Conservation (phyloP, 1,140 invertebrate species). For the Cryptotermes secundus region DNA sequence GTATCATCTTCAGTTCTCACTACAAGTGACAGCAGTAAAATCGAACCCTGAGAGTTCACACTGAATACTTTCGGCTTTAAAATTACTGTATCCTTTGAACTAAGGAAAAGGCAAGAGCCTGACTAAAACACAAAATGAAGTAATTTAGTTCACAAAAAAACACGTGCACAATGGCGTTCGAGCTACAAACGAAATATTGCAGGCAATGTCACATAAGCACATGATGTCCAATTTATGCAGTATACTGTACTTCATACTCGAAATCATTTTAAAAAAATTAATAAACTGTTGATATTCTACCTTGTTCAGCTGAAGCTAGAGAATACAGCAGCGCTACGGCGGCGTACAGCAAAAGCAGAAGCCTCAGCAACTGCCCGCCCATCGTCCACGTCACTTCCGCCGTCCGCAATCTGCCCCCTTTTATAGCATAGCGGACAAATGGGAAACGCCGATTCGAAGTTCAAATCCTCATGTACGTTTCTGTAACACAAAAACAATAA, state of each 20-base stretch:
- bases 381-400: slow-evolving; percentile 24
- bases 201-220: neutral
- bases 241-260: too few species aligned
- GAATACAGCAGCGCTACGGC: slow-evolving; percentile 16
- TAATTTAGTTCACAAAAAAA: neutral
- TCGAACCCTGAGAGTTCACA: too few species aligned
- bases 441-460: neutral
- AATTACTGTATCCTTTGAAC: too few species aligned
- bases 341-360: slow-evolving; percentile 21
- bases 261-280: neutral
- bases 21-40: too few species aligned
- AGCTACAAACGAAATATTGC: neutral
- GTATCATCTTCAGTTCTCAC: too few species aligned
- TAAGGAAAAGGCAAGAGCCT: too few species aligned
- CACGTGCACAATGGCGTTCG: neutral
- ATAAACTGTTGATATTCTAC: neutral
- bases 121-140: too few species aligned
- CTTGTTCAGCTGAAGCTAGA: slow-evolving; percentile 9
- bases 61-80: too few species aligned
- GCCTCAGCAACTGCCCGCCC: slow-evolving; percentile 14
- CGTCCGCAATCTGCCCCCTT: neutral
- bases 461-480: neutral
- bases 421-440: neutral
- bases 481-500: neutral
- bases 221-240: neutral